A percentile compares a stretch with the other conserved stretches of the same genome.
Conservation (phyloP, 2,888 invertebrate genomes). For the Acrocera orbiculus region DNA sequence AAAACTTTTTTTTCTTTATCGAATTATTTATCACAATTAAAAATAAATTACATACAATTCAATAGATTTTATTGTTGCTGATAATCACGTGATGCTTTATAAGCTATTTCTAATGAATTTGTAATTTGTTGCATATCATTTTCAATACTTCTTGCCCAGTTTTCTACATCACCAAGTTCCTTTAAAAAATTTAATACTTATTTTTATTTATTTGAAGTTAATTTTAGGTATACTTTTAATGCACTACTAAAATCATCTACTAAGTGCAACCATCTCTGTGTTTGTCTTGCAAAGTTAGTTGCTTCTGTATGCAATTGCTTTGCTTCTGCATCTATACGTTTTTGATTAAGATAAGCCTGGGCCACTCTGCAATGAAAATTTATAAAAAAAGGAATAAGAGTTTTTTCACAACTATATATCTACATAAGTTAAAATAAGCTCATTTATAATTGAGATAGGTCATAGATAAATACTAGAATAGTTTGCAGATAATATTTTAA, state of each 20-base stretch:
- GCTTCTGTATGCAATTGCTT: conserved; percentile 89
- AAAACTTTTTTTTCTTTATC: too few species aligned
- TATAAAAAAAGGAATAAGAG: neutral
- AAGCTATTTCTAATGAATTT: conserved; percentile 82
- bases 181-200: conserved; percentile 8
- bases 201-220: neutral
- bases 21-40: too few species aligned
- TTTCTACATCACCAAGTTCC: conserved; percentile 96
- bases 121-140: conserved; percentile 86
- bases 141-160: conserved; percentile 95
- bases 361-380: conserved; percentile 46
- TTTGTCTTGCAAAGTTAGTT: conserved; percentile 88
- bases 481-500: too few species aligned
- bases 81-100: conserved; percentile 48
- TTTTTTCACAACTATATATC: too few species aligned
- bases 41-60: too few species aligned
- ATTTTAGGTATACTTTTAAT: conserved; percentile 37
- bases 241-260: conserved; percentile 76
- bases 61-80: conserved; percentile 11
- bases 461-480: too few species aligned
- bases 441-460: too few species aligned
- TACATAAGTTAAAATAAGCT: too few species aligned
- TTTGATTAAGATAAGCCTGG: conserved; percentile 96
- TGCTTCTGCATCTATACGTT: conserved; percentile 91
- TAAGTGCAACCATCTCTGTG: conserved; percentile 88